phyloP scores from a whole-genome alignment of 2,797 vertebrate genomes.

The Rhincodon typus region DNA sequence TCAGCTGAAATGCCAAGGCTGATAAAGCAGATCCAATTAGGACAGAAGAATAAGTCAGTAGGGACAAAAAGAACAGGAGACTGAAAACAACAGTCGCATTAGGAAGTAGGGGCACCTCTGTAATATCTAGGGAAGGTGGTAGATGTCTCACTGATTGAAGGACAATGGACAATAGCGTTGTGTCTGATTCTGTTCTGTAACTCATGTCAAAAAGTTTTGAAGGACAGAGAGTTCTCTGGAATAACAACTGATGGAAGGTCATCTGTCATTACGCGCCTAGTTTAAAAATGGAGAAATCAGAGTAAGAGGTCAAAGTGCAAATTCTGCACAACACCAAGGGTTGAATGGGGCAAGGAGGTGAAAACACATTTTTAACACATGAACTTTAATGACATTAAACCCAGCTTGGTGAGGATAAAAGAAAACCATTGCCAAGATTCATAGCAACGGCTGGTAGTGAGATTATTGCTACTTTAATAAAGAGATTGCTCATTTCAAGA shows the following conservation, averaged over 20 bases:
- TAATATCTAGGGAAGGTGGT: too few relatives aligned
- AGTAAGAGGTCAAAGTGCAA: not conserved
- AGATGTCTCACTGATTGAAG: not conserved
- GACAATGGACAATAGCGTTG: not conserved
- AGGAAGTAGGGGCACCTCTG: not conserved
- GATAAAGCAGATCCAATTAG: not conserved
- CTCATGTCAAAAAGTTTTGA: not conserved
- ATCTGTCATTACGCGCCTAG: too few relatives aligned
- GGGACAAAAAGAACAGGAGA: not conserved
- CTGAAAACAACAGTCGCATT: not conserved
- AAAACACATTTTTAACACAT: constrained; percentile 9
- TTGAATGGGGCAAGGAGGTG: too few relatives aligned
- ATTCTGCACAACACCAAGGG: too few relatives aligned
- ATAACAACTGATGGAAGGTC: not conserved
- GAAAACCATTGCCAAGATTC: not conserved
- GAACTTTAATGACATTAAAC: not conserved
- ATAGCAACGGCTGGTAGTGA: not conserved
- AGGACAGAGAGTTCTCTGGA: not conserved
- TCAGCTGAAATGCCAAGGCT: not conserved
- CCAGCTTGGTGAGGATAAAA: not conserved
- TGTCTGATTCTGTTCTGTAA: not conserved
- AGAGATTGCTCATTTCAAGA: too few relatives aligned
- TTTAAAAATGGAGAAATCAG: not conserved
- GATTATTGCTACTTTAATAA: not conserved
- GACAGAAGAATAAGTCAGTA: not conserved